Evolutionary conservation across 2,797 vertebrate genomes (phyloP), one percentile per base, ranked within the genome.

Genomic region (Periophthalmus magnuspinnatus): DNA sequence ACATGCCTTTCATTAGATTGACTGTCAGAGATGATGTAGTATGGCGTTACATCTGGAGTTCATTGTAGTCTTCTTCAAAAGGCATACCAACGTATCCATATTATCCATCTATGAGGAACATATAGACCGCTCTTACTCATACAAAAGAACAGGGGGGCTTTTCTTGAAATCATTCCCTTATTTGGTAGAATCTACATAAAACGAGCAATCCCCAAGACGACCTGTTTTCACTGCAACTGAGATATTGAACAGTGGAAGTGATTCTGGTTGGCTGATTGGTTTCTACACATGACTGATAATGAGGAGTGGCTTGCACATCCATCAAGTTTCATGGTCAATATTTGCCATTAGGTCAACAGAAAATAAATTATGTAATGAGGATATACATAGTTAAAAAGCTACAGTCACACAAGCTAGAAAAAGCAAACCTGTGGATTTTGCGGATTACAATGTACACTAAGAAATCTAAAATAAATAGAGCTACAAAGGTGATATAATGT

Each of bases 1-100:
- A 47, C 41, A 48, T 64, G 13, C 62, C 62, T 64, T 64, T 64
- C 61, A 64, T 64, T 64, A 64, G 61, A 64, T 19, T 10, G 34
- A 62, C 36, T 62, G 60, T 64, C 62, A 64, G 22, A 47, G 62
- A 64, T 64, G 62, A 64, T 64, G 62, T 47, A 64, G 38, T 47
- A 19, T 10, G 22, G 13, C 14, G 13, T 64, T 32, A 17, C 62
- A 64, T 64, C 62, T 64, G 62, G 62, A 24, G 3, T 19, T 64
- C 62, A 19, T 64, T 64, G 62, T 64, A 48, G 2, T 48, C 62
- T 28, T 64, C 62, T 64, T 64, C 62, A 64, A 64, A 64, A 48
- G 62, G 13, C 50, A 50, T 62, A 62, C 60, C 60, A 64, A 19
- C 41, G 41, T 47, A 28, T 63, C 34, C 61, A 48, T 24, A 32